These are phyloP conservation scores for Eugnorisma glareosa DNA, from an alignment of 2,888 invertebrate genomes.

Conservation along the genomic window DNA sequence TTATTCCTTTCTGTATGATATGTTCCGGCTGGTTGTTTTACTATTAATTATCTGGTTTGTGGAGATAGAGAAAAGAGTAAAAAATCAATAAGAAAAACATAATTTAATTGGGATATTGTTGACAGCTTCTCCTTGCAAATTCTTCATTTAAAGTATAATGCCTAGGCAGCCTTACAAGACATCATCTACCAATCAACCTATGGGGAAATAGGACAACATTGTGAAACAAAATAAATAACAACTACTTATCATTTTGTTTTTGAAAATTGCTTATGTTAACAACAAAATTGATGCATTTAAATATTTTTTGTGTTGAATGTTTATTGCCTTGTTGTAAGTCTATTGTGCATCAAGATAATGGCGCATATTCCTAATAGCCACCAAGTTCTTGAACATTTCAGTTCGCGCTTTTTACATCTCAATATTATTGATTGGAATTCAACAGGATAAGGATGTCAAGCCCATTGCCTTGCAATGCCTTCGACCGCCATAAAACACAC, in stretches of 20 bases:
- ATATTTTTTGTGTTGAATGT: not conserved
- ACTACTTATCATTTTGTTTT: not conserved
- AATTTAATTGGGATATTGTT: not conserved
- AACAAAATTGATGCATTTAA: not conserved
- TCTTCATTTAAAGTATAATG: not conserved
- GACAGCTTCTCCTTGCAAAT: not conserved
- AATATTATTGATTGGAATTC: slow-evolving; percentile 68
- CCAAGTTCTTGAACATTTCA: slow-evolving; percentile 39
- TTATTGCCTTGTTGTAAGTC: not conserved
- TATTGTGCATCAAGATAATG: not conserved
- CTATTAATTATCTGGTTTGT: not conserved
- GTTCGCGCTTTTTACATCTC: slow-evolving; percentile 68
- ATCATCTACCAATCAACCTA: not conserved
- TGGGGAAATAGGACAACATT: not conserved
- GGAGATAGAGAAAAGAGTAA: not conserved
- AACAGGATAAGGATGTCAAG: slow-evolving; percentile 85
- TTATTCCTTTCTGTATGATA: not conserved
- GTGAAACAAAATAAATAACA: not conserved
- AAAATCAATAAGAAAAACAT: not conserved
- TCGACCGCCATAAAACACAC: slow-evolving; percentile 87
- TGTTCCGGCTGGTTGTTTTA: not conserved
- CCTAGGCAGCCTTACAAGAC: not conserved
- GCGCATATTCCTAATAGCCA: not conserved
- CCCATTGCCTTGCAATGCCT: slow-evolving; percentile 70
- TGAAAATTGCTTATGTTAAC: not conserved